These are phyloP conservation scores for Panorpa germanica DNA, from an alignment of 2,888 invertebrate species.

Conservation along the genomic window DNA sequence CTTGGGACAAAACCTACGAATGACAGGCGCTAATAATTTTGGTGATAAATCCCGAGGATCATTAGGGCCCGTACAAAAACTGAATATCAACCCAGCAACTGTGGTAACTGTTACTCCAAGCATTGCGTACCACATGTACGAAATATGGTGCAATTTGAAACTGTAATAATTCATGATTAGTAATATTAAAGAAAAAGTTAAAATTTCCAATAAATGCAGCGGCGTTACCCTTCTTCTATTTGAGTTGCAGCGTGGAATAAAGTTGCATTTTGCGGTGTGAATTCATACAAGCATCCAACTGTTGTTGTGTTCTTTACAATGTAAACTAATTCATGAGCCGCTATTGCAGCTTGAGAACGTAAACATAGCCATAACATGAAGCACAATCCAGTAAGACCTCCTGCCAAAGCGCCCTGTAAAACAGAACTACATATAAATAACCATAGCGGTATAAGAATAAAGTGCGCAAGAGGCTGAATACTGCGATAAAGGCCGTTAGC, in stretches of 20 bases:
- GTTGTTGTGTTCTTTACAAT: conserved; percentile 29
- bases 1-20: conserved; percentile 34
- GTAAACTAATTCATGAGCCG: conserved; percentile 26
- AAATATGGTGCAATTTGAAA: conserved; percentile 37
- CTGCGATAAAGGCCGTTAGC: too few relatives aligned
- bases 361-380: conserved; percentile 34
- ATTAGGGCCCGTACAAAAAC: conserved; percentile 23
- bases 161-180: too few relatives aligned
- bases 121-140: conserved; percentile 51
- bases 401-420: conserved; percentile 30
- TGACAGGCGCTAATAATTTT: conserved; percentile 37
- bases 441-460: too few relatives aligned
- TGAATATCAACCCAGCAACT: conserved; percentile 25
- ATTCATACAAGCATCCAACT: conserved; percentile 33
- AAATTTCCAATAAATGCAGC: background rate
- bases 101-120: conserved; percentile 28
- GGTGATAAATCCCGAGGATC: conserved; percentile 29
- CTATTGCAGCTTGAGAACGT: conserved; percentile 31
- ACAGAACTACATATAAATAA: conserved; percentile 2
- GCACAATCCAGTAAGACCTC: conserved; percentile 28
- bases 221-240: too few relatives aligned
- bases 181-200: conserved; percentile 1
- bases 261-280: too few relatives aligned
- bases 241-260: too few relatives aligned
- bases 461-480: too few relatives aligned